Base-by-base conservation (phyloP, 2,113 vertebrate genomes). In the Glaucidium brasilianum region DNA sequence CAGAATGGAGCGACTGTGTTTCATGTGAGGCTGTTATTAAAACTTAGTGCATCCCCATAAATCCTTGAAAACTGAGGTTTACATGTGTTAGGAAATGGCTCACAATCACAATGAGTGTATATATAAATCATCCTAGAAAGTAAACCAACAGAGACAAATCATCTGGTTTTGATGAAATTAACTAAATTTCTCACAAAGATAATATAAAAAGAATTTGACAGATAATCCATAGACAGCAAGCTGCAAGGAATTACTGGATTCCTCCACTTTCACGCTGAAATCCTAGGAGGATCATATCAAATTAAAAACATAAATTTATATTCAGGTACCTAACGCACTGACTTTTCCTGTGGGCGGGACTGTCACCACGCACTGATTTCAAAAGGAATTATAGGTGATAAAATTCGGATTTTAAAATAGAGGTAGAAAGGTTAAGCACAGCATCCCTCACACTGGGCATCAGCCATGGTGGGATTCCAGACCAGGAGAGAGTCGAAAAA, bases 231-330 rank as follows among this genome's bases (percentile, higher is more conserved):
- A 87, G 64, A 67, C 17, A 55, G 64, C 47, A 78, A 92, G 19
- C 26, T 71, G 50, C 23, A 81, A 81, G 52, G 69, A 83, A 93
- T 85, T 8, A 64, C 49, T 82, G 71, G 49, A 68, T 92, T 91
- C 75, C 10, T 67, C 35, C 23, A 62, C 18, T 26, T 83, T 80
- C 68, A 64, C 39, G 53, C 12, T 39, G 39, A 94, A 93, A 87
- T 75, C 59, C 68, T 62, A 39, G 43, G 67, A 88, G 78, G 32
- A 76, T 34, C 64, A 35, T 5, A 84, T 10, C 5, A 85, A 90
- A 92, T 79, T 82, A 92, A 88, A 88, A 91, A n/a, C 39, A 91
- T 77, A 72, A 93, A 94, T 87, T 92, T 62, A 72, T 92, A 94
- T 78, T 56, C 76, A 81, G 66, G 74, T 62, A 62, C 53, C 21